These are phyloP conservation scores for Caiman crocodilus DNA, from an alignment of 2,797 vertebrate genomes.

Conservation along the genomic window DNA sequence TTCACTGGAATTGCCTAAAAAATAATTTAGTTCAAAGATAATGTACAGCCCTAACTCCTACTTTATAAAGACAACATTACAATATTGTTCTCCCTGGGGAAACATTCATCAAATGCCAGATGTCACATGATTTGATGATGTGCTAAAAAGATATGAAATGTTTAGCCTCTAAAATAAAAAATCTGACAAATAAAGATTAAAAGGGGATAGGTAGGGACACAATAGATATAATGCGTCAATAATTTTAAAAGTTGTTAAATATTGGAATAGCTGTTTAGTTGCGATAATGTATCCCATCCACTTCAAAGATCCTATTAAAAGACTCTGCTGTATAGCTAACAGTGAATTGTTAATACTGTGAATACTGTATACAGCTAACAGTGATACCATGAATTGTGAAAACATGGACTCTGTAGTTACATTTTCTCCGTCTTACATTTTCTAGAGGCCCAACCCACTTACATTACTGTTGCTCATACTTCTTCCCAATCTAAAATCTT, in stretches of 20 bases:
- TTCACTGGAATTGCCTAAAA: neutral
- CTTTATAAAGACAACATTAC: neutral
- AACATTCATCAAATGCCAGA: neutral
- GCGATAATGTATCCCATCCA: neutral
- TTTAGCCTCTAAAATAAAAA: neutral
- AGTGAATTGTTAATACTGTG: too few species aligned
- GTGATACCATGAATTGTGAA: slow-evolving; percentile 15
- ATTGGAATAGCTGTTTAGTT: neutral
- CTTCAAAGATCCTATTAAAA: neutral
- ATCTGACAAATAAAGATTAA: neutral
- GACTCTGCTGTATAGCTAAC: neutral
- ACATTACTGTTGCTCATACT: slow-evolving; percentile 61
- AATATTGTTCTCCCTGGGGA: neutral
- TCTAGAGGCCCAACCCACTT: slow-evolving; percentile 60
- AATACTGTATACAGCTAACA: neutral
- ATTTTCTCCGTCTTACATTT: slow-evolving; percentile 62
- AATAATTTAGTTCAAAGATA: slow-evolving; percentile 6
- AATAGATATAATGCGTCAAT: neutral
- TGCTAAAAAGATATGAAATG: neutral
- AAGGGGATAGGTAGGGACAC: neutral
- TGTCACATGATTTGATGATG: neutral
- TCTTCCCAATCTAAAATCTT: slow-evolving; percentile 52
- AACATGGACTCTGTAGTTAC: slow-evolving; percentile 45
- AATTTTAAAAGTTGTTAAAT: slow-evolving; percentile 5
- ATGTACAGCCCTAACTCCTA: neutral